Evolutionary conservation across 1,140 invertebrate species (phyloP), one percentile per base, ranked within the genome.

Genomic region (Plodia interpunctella): DNA sequence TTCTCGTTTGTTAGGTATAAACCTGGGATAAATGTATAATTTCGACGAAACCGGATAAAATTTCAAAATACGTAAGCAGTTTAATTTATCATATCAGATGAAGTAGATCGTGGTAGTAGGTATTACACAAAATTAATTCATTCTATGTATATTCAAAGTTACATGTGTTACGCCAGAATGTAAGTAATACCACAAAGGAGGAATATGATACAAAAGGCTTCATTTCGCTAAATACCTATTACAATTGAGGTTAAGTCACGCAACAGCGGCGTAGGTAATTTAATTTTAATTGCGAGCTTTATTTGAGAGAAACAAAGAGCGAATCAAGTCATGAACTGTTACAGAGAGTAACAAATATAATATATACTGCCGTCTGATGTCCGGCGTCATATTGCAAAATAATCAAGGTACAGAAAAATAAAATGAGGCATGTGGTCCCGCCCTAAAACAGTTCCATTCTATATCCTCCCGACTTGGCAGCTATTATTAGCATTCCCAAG

Each of bases 251-350:
- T n/a, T 20, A 20, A 51, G 17, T 51, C 49, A 51, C 49, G 49
- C 19, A 20, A 20, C 5, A 21, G 5, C n/a, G 8, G 49, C 49
- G 18, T 51, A 19, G 20, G 49, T 20, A 51, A 51, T 51, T 51
- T 51, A 20, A 51, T 51, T 19, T 51, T 51, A 51, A 51, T 51
- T 20, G 49, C 18, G 20, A 51, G 49, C 49, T 51, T 51, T 51
- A 49, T 51, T 19, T 20, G 20, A 10, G 5, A 1, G 18, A 20
- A 51, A 51, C 18, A 51, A 51, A 21, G 49, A 19, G 20, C 5
- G 18, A 44, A 9, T 17, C 5, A 51, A 51, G 20, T 19, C 49
- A 21, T 51, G 49, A 51, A 21, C 19, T 20, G 49, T 51, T 19
- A 20, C 18, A 20, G 38, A n/a, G 38, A n/a, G 15, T 44, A n/a